These are phyloP conservation scores for Coenonympha arcania DNA, from an alignment of 2,888 invertebrate genomes.

Conservation along the genomic window DNA sequence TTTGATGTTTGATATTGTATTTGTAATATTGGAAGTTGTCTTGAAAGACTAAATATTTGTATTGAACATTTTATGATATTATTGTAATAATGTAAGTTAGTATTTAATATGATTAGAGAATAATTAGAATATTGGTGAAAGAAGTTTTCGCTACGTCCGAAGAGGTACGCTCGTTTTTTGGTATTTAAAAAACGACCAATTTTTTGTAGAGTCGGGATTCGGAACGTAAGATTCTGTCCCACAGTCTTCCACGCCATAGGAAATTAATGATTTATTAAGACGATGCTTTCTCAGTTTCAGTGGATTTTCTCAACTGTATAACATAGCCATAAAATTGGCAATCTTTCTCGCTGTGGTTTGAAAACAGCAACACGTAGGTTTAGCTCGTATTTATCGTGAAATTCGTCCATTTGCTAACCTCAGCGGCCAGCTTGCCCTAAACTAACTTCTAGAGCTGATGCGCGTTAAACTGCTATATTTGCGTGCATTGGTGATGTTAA, in stretches of 20 bases:
- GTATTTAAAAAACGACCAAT: conserved; percentile 37
- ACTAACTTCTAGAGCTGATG: neutral
- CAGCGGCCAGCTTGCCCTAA: conserved; percentile 2
- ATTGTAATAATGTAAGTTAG: too few species aligned
- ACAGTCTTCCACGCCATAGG: conserved; percentile 38
- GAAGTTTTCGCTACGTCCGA: neutral
- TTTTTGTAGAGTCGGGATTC: conserved; percentile 36
- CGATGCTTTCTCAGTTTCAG: too few species aligned
- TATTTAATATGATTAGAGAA: too few species aligned
- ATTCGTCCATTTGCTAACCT: conserved; percentile 21
- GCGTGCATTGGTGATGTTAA: too few species aligned
- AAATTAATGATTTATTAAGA: neutral
- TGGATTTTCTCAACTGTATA: neutral
- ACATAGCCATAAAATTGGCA: too few species aligned
- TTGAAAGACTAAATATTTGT: neutral
- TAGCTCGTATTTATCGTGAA: neutral
- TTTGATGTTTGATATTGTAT: too few species aligned
- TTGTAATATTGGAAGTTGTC: neutral
- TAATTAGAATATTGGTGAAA: neutral
- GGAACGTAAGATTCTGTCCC: conserved; percentile 18
- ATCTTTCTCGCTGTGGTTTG: too few species aligned
- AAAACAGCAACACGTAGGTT: neutral
- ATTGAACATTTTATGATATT: too few species aligned
- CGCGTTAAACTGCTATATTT: too few species aligned
- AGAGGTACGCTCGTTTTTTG: neutral